Evolutionary conservation across 2,797 vertebrate genomes (phyloP), one percentile per base, ranked within the genome.

Genomic region (Fistularia tabacaria): DNA sequence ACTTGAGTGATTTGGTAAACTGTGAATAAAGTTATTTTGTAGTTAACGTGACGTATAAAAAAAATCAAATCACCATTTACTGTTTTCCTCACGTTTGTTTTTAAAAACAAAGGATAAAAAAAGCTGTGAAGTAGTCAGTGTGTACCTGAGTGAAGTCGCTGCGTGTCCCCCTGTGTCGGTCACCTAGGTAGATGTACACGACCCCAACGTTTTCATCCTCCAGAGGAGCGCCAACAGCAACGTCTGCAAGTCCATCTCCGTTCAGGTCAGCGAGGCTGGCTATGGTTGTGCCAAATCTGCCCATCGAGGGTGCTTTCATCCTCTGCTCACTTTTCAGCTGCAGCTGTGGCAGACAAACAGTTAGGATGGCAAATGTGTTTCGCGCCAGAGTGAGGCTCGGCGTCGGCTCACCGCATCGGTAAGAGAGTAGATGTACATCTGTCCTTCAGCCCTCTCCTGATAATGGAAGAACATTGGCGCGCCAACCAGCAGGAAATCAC

Each of bases 211-310:
- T 80, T 5, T 88, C 81, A 12, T 93, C 78, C 62, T 95, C 93
- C 3, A 93, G 82, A 0, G 94, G 94, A 1, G 93, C 93, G 37
- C 93, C 94, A 36, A 95, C 90, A 1, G 93, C 94, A 55, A 94
- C 74, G 0, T 96, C 94, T 8, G 36, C 51, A 51, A 93, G 77
- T 1, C 55, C 14, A 3, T 96, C 94, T 51, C 93, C 94, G 4
- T 94, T 93, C 69, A 95, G 62, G 76, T 96, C 94, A 7, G 74
- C 62, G 45, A 95, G 70, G 8, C 85, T 80, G 1, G 91, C 46
- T 49, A 96, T 85, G 38, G 91, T 86, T 0, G 87, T 78, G 50
- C 93, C 93, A 69, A 96, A 96, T 46, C 90, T 82, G 12, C 91
- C 85, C 81, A 70, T 69, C 68, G 58, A 60, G 51, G 67, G 15